Evolutionary conservation across 2,113 vertebrate species (phyloP).

Genomic region (Felis catus): F.catus_Fca126_mat1.0 CM031415.1:93817501-93818000

Average conservation of each 20-base stretch:
- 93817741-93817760: neutral
- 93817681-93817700: neutral
- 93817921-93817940: neutral
- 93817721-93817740: neutral
- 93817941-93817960: neutral
- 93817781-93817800: neutral
- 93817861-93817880: neutral
- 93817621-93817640: neutral
- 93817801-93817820: rapidly evolving
- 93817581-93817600: neutral
- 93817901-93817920: neutral
- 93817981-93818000: neutral
- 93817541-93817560: neutral
- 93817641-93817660: neutral
- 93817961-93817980: neutral
- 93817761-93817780: rapidly evolving
- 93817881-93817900: neutral
- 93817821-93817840: neutral
- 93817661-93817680: neutral
- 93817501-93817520: neutral
- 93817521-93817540: neutral
- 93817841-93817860: rapidly evolving
- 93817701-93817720: neutral
- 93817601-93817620: neutral
- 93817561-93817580: neutral